Conservation (phyloP, 2,113 vertebrate genomes). For the Labeo catla region DNA sequence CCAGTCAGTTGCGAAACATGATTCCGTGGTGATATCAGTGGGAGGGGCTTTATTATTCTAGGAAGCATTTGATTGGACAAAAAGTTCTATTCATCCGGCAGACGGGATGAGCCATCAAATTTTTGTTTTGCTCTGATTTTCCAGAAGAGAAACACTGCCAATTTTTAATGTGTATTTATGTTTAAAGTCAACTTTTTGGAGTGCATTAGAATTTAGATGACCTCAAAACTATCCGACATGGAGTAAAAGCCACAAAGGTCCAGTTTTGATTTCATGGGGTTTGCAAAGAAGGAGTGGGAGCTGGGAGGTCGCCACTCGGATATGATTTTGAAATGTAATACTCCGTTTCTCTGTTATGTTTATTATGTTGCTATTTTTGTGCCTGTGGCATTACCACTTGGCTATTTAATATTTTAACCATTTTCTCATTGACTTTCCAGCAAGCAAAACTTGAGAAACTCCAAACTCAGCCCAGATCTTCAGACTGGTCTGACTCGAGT, state of each 20-base stretch:
- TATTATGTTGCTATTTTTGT: not conserved
- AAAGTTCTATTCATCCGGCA: not conserved
- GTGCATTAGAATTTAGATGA: constrained; percentile 7
- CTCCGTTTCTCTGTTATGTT: not conserved
- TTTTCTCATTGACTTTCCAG: not conserved
- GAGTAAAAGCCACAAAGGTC: not conserved
- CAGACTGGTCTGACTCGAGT: too few relatives aligned
- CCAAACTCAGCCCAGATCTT: too few relatives aligned
- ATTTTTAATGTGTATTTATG: not conserved
- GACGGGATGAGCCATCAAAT: not conserved
- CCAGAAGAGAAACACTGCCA: not conserved
- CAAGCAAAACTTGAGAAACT: too few relatives aligned
- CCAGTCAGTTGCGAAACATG: not conserved
- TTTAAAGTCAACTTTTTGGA: not conserved
- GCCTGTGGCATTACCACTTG: not conserved
- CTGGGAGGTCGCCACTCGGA: not conserved
- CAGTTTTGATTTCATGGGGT: not conserved
- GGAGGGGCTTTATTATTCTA: not conserved
- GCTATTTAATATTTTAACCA: not conserved
- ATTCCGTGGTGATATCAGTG: not conserved
- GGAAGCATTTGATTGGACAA: not conserved
- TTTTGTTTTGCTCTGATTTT: not conserved
- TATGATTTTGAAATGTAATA: not conserved
- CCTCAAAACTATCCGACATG: not conserved
- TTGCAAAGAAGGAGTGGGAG: not conserved